These are phyloP conservation scores for Halictus rubicundus DNA, from an alignment of 1,140 invertebrate species.

Conservation along the genomic window DNA sequence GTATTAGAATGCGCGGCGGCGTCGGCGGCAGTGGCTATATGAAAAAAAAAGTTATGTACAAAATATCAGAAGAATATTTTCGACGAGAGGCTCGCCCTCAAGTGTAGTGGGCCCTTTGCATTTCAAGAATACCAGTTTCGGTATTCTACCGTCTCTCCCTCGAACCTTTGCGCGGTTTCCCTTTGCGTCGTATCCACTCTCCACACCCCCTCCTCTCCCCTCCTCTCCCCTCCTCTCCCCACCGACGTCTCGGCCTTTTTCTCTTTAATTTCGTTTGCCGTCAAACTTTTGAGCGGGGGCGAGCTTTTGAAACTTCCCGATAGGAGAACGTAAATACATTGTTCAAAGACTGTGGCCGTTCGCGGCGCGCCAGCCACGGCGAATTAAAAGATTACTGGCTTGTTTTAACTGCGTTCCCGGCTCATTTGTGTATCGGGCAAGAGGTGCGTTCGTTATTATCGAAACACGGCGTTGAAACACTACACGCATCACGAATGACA, in stretches of 20 bases:
- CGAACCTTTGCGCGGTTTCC: conserved; percentile 43
- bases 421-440: not conserved
- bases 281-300: conserved; percentile 60
- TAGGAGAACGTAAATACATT: conserved; percentile 44
- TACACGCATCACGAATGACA: no score
- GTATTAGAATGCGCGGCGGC: not conserved
- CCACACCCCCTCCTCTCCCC: no score
- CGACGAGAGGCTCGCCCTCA: conserved; percentile 45
- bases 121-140: conserved; percentile 71
- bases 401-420: not conserved
- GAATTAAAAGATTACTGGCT: conserved; percentile 14
- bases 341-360: conserved; percentile 8
- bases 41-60: conserved; percentile 14
- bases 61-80: conserved; percentile 44
- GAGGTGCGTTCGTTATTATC: no score
- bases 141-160: conserved; percentile 44
- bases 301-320: conserved; percentile 37
- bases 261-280: conserved; percentile 70
- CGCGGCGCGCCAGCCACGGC: not conserved
- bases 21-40: not conserved
- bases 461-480: no score
- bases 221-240: no score
- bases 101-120: conserved; percentile 56
- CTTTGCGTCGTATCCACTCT: conserved; percentile 30
- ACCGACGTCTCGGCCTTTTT: conserved; percentile 25